phyloP scores from a whole-genome alignment of 1,140 invertebrate genomes.

The Atopsyche davidsoni region DNA sequence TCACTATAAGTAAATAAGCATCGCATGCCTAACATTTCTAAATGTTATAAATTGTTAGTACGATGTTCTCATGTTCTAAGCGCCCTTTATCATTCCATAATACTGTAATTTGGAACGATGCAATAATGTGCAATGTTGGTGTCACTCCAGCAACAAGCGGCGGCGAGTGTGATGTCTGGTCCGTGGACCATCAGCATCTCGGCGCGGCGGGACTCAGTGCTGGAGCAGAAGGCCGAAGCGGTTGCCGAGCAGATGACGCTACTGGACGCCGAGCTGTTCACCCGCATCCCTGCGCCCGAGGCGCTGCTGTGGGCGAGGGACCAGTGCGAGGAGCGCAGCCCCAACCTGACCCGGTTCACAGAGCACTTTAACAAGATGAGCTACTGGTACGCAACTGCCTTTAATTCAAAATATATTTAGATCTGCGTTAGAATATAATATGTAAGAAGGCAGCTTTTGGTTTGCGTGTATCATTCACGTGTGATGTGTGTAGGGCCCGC shows the following conservation, averaged over 20 bases:
- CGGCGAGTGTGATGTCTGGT: neutral
- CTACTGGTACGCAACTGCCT: constrained; percentile 67
- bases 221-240: constrained; percentile 85
- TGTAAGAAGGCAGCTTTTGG: neutral
- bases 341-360: constrained; percentile 94
- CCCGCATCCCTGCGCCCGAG: constrained; percentile 95
- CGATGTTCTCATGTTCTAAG: too few species aligned
- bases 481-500: constrained; percentile 56
- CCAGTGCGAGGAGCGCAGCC: constrained; percentile 93
- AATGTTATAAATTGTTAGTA: too few species aligned
- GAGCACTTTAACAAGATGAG: constrained; percentile 99
- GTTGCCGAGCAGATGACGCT: constrained; percentile 97
- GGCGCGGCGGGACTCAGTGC: constrained; percentile 62
- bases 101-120: too few species aligned
- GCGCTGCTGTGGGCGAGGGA: constrained; percentile 95
- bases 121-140: too few species aligned
- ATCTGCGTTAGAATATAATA: neutral
- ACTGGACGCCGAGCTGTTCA: constrained; percentile 91
- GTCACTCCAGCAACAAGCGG: constrained; percentile 23
- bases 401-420: too few species aligned
- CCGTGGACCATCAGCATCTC: constrained; percentile 42
- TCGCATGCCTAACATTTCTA: too few species aligned
- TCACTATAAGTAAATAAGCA: too few species aligned
- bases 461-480: too few species aligned
- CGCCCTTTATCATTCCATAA: too few species aligned